Base-by-base conservation (phyloP, 2,113 vertebrate genomes). In the Psammodynastes pulverulentus region DNA sequence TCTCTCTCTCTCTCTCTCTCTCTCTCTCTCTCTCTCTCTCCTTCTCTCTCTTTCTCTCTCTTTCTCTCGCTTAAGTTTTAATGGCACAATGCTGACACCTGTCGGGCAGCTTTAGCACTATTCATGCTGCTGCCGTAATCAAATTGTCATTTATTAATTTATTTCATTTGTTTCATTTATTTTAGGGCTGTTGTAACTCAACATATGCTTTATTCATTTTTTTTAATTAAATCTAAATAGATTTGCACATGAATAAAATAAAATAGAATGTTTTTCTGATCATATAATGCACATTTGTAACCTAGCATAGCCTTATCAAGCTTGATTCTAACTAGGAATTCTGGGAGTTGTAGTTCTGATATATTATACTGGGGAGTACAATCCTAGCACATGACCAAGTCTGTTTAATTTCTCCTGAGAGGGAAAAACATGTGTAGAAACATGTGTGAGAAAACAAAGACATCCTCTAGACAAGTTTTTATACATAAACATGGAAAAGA, bases 1-100 rank as follows among this genome's bases (percentile, higher is more conserved):
- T n/a, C n/a, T n/a, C n/a, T n/a, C n/a, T n/a, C n/a, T n/a, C n/a
- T n/a, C n/a, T n/a, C n/a, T n/a, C n/a, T n/a, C n/a, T n/a, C n/a
- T n/a, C n/a, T n/a, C n/a, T n/a, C n/a, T n/a, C n/a, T n/a, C n/a
- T n/a, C n/a, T n/a, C n/a, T n/a, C n/a, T n/a, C n/a, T n/a, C n/a
- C n/a, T n/a, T n/a, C n/a, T n/a, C n/a, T n/a, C n/a, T 39, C 23
- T 58, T 4, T 62, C 4, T n/a, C 56, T 4, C 29, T 67, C 9
- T 62, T 9, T 54, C 51, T 39, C 51, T 23, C 10, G 13, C 2
- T 48, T 23, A 89, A 46, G 52, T 62, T 21, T 2, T 34, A 94
- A 92, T 9, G 91, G 94, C 94, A 88, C 54, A n/a, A 96, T 8
- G 45, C 93, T 94, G 97, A 93, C 95, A 96, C 90, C 95, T 94